phyloP scores from a whole-genome alignment of 1,140 invertebrate species.

The Xylocopa sonorina region DNA sequence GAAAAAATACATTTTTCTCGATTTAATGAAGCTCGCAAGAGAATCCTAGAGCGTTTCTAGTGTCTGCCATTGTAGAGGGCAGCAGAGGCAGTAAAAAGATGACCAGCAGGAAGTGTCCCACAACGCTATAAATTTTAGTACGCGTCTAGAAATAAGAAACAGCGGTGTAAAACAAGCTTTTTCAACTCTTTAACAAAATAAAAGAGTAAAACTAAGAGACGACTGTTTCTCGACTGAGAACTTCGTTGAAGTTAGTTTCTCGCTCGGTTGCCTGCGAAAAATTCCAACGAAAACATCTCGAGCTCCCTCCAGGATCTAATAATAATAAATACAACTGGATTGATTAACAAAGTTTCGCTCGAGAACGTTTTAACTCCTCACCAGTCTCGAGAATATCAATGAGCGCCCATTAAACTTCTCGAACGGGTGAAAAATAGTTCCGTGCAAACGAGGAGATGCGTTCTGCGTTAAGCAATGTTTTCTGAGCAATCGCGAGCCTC shows the following conservation, averaged over 20 bases:
- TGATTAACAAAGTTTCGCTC: neutral
- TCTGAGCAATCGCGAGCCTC: too few relatives aligned
- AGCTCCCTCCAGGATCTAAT: neutral
- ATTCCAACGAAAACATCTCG: constrained; percentile 7
- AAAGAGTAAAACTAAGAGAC: neutral
- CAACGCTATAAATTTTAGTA: neutral
- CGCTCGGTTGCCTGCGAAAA: constrained; percentile 10
- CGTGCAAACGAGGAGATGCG: neutral
- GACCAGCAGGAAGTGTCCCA: too few relatives aligned
- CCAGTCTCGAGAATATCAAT: neutral
- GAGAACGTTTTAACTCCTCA: too few relatives aligned
- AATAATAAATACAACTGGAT: neutral
- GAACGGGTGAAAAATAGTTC: neutral
- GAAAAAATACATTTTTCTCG: constrained; percentile 46
- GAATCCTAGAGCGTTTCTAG: neutral
- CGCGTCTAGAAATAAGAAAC: constrained; percentile 12
- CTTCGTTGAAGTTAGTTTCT: constrained; percentile 26
- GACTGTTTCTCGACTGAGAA: too few relatives aligned
- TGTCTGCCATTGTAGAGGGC: too few relatives aligned
- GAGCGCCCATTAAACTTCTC: neutral
- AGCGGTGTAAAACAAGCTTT: neutral
- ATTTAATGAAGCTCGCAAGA: constrained; percentile 23
- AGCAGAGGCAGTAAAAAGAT: too few relatives aligned
- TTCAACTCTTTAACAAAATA: too few relatives aligned
- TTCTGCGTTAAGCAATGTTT: neutral